Base-by-base conservation (phyloP, 2,797 vertebrate species). In the Poeciliopsis gracilis region DNA sequence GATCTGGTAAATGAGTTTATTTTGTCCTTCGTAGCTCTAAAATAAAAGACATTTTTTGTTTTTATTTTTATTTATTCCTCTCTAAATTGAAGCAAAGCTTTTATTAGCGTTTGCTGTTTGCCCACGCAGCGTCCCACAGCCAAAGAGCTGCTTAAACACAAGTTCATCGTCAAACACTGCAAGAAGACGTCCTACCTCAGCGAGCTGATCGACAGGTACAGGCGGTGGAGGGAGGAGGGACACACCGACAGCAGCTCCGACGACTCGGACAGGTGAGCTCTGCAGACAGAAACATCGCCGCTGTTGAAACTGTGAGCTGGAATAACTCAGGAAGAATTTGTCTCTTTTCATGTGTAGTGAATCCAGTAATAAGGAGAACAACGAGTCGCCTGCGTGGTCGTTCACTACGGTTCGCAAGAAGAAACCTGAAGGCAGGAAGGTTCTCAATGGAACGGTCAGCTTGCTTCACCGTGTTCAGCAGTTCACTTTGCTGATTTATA, bases 181-280 rank as follows among this genome's bases (percentile, higher is more conserved):
- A 98, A 98, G 95, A 98, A 98, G 90, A 98, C 96, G 0, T 98
- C 97, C 30, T 99, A 98, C 91, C 88, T 99, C 93, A 97, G 97
- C 0, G 97, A 99, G 94, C 92, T 99, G 83, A 98, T 99, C 36
- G 97, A 98, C 88, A 86, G 97, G 82, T 97, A 97, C 94, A 95
- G 97, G 90, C 90, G 97, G 59, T 98, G 97, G 97, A 98, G 96
- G 90, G 95, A 97, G 3, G 97, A 97, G 77, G 97, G 97, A 55
- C 96, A 96, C 88, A 96, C 97, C 0, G 91, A 79, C 88, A 97
- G 97, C 88, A 97, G 97, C 93, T 97, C 97, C 0, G 97, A 97
- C 5, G 97, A 98, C 88, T 98, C 97, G 0, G 97, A 98, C 72
- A 92, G 92, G 97, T 98, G 80, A 79, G 25, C 23, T 4, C 33